Evolutionary conservation across 2,888 invertebrate genomes (phyloP), one percentile per base, ranked within the genome.

Genomic region (Tortrix viridana): DNA sequence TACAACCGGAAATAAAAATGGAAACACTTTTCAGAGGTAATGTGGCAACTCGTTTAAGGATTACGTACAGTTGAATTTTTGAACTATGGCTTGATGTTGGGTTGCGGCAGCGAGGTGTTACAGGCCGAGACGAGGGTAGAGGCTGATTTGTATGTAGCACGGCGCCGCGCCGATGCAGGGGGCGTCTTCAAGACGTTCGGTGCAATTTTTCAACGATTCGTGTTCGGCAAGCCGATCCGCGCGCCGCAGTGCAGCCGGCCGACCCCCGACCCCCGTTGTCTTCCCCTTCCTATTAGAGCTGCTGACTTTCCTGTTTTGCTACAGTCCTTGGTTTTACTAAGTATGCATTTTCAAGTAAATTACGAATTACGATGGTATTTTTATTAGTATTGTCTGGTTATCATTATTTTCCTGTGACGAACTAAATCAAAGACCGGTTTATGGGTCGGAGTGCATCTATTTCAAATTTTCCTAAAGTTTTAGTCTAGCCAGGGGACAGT

Each of bases 121-220:
- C 68, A 70, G 74, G 65, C 64, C 69, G 67, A 74, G 66, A 66
- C 70, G 66, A 72, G 76, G 72, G 74, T 74, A 70, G 67, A 64
- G 67, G 72, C 85, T 88, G 81, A 88, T 89, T 89, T 88, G 88
- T 90, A 89, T 88, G 89, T 89, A 77, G 77, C 81, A 81, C 85
- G 76, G 80, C 79, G 79, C 71, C 79, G 74, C 77, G 73, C 69
- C 79, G 79, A 80, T 78, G 84, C 79, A 80, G 81, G 78, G 84
- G 84, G 83, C 77, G 82, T 82, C 74, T 80, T 76, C 80, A 82
- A 89, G 88, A 88, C 88, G 85, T 81, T 89, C 84, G 75, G 82
- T 80, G 87, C 86, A 89, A 90, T 91, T 91, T 91, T 91, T 91
- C 88, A 90, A 82, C 84, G 84, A 76, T 86, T 87, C 88, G 88